These are phyloP conservation scores for Dorcus parallelipipedus DNA, from an alignment of 2,888 invertebrate species.

Conservation along the genomic window DNA sequence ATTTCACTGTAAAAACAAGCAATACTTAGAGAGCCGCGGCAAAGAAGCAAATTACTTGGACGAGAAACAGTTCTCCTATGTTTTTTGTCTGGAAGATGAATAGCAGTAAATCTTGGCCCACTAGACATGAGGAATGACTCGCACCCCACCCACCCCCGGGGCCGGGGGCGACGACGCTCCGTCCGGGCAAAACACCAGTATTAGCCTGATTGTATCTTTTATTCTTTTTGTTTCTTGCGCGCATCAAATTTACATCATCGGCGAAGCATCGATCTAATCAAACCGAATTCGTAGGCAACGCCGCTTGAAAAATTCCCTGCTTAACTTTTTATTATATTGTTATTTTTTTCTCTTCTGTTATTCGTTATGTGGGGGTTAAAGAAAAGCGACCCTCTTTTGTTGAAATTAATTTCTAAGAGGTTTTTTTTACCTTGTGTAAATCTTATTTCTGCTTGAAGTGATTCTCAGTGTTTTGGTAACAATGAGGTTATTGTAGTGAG, in stretches of 20 bases:
- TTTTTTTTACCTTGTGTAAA: too few relatives aligned
- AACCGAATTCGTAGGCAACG: too few relatives aligned
- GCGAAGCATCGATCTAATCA: background rate
- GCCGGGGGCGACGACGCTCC: background rate
- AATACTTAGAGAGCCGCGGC: constrained; percentile 24
- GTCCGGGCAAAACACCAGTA: background rate
- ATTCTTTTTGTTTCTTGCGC: background rate
- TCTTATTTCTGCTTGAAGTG: too few relatives aligned
- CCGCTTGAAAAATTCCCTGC: too few relatives aligned
- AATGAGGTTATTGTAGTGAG: too few relatives aligned
- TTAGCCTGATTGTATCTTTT: constrained; percentile 1
- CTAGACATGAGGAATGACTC: constrained; percentile 42
- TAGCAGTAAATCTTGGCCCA: constrained; percentile 42
- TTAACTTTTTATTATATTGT: too few relatives aligned
- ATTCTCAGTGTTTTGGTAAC: too few relatives aligned
- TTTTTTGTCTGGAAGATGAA: constrained; percentile 41
- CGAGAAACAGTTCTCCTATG: constrained; percentile 29
- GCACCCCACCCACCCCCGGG: constrained; percentile 24
- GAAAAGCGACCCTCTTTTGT: too few relatives aligned
- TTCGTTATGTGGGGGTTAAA: too few relatives aligned
- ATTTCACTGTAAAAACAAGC: constrained; percentile 20
- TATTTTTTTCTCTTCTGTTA: too few relatives aligned
- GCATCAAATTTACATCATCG: background rate
- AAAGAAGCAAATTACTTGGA: constrained; percentile 36
- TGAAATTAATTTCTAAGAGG: too few relatives aligned